Base-by-base conservation (phyloP, 2,888 invertebrate genomes). In the Pasiphila rectangulata region DNA sequence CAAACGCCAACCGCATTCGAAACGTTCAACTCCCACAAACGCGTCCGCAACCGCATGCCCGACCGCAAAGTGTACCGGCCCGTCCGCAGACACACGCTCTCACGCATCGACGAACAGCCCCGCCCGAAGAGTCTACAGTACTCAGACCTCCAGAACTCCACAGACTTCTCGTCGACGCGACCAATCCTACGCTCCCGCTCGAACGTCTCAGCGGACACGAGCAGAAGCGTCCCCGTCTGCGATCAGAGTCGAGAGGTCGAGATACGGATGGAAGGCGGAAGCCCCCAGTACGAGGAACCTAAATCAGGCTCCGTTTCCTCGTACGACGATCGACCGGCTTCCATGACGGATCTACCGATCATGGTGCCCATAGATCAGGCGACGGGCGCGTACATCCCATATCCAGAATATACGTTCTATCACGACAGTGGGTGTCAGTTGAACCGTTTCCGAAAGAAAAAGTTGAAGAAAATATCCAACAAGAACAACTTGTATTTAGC, bases 401-500 rank as follows among this genome's bases (percentile, higher is more conserved):
- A 79, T 59, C 85, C 85, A 23, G 83, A 85, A 57, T 83, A 82
- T 62, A 56, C 78, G 54, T 83, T 80, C 55, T 85, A 85, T 60
- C 75, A 69, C 37, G 80, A 85, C 59, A 79, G 79, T 38, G 71
- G 67, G 37, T 71, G 77, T 57, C 65, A 75, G 36, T 57, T 79
- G 40, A 70, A 63, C 55, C 73, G 75, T 25, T 70, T 65, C 56
- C 67, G 69, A 69, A 76, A 74, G 61, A 69, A 71, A 44, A 79
- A 72, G 59, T 57, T 61, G 51, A 77, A 66, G 51, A 81, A 75
- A 56, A 64, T 73, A 49, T 64, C 78, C 29, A 80, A 80, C 56
- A 76, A 76, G 50, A 88, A 70, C 67, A 89, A 89, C 64, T 66
- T 89, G 64, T 89, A 88, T 69, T 66, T 89, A 68, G 89, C 89